These are phyloP conservation scores for Cephus pulcher DNA, from an alignment of 2,888 invertebrate genomes.

Conservation along the genomic window DNA sequence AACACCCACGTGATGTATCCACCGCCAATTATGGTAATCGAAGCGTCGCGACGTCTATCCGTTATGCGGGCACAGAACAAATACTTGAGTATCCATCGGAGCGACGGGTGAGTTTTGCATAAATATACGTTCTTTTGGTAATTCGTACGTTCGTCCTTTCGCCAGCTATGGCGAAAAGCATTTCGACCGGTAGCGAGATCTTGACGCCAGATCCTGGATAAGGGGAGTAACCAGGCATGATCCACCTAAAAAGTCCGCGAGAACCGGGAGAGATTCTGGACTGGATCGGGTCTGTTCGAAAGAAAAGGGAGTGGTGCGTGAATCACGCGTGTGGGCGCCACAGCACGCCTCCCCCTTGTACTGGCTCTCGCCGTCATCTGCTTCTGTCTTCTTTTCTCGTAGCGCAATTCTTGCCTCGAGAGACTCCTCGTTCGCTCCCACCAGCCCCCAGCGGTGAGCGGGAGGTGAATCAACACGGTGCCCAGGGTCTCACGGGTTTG, in stretches of 20 bases:
- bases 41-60: neutral
- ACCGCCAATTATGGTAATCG: neutral
- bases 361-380: neutral
- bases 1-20: neutral
- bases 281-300: constrained; percentile 27
- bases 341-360: constrained; percentile 10
- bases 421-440: constrained; percentile 21
- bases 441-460: constrained; percentile 12
- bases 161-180: neutral
- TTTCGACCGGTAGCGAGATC: constrained; percentile 25
- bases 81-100: neutral
- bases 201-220: neutral
- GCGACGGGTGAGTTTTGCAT: neutral
- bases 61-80: neutral
- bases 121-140: neutral
- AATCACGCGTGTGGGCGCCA: constrained; percentile 49
- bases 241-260: neutral
- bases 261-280: constrained; percentile 24
- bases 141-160: neutral
- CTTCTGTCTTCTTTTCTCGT: neutral
- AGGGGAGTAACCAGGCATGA: constrained; percentile 7
- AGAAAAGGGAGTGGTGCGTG: constrained; percentile 35
- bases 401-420: constrained; percentile 19
- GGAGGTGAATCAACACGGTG: neutral
- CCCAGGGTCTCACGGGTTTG: neutral